These are phyloP conservation scores for Lophura nycthemera DNA, from an alignment of 2,113 vertebrate species.

Conservation along the genomic window DNA sequence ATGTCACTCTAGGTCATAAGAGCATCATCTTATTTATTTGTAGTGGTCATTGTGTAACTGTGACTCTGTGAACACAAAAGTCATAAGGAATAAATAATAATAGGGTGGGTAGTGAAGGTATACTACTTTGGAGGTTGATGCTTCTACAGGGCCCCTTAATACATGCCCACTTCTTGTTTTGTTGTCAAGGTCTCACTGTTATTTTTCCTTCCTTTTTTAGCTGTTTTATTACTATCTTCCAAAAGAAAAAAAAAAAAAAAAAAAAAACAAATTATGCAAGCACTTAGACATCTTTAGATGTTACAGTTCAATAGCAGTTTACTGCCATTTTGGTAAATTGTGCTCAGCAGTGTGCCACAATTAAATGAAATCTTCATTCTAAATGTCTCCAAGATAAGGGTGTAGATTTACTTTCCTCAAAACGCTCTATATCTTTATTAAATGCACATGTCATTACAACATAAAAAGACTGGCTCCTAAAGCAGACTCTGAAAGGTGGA, in stretches of 20 bases:
- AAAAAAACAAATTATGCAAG: constrained; percentile 60
- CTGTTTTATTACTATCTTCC: constrained; percentile 32
- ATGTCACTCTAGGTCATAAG: background rate
- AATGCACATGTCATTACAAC: constrained; percentile 57
- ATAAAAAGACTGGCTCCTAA: constrained; percentile 28
- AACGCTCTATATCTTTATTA: constrained; percentile 59
- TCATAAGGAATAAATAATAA: background rate
- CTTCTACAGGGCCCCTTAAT: background rate
- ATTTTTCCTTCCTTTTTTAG: constrained; percentile 24
- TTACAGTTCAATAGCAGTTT: constrained; percentile 72
- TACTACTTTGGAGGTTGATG: background rate
- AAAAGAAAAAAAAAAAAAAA: background rate
- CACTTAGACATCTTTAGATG: constrained; percentile 67
- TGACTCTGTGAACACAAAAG: background rate
- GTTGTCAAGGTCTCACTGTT: background rate
- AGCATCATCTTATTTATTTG: background rate
- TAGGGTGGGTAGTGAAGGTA: background rate
- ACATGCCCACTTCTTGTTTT: background rate
- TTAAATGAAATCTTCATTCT: constrained; percentile 70
- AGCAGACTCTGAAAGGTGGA: constrained; percentile 34
- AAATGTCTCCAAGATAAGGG: constrained; percentile 44
- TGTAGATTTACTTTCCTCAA: constrained; percentile 49
- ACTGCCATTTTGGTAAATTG: constrained; percentile 72
- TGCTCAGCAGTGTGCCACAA: constrained; percentile 68
- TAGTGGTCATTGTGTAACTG: background rate